Evolutionary conservation across 2,797 vertebrate genomes (phyloP).

Genomic region (Argentina silus): DNA sequence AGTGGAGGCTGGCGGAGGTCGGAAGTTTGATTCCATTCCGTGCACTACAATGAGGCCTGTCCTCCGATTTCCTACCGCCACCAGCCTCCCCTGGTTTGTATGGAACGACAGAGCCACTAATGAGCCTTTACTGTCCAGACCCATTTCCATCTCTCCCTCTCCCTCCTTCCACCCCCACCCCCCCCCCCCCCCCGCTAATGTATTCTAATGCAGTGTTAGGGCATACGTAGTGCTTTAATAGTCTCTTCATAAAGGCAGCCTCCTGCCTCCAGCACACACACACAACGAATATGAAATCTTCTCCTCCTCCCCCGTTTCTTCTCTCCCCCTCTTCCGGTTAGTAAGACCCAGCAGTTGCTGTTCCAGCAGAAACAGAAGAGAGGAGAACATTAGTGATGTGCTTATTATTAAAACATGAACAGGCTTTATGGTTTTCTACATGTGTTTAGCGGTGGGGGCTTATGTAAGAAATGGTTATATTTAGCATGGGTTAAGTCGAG

Average conservation of each 20-base stretch:
- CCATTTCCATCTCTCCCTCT: conserved; percentile 64
- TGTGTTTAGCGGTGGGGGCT: conserved; percentile 49
- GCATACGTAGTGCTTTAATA: conserved; percentile 68
- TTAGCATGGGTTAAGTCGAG: conserved; percentile 59
- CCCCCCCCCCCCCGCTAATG: conserved; percentile 65
- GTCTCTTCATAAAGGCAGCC: conserved; percentile 65
- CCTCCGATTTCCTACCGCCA: no score
- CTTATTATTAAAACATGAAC: conserved; percentile 70
- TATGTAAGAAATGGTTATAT: conserved; percentile 58
- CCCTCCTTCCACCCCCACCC: no score
- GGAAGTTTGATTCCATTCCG: no score
- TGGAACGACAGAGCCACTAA: conserved; percentile 52
- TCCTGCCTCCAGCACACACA: conserved; percentile 36
- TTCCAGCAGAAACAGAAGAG: conserved; percentile 36
- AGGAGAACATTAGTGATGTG: conserved; percentile 50
- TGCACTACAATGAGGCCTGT: no score
- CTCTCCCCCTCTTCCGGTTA: conserved; percentile 4
- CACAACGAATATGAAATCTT: conserved; percentile 13
- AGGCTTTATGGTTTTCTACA: conserved; percentile 57
- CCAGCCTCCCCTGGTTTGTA: conserved; percentile 10
- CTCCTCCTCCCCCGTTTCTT: neutral
- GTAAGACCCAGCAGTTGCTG: conserved; percentile 30
- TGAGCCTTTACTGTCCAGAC: conserved; percentile 66
- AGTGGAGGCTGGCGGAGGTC: no score
- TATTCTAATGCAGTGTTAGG: conserved; percentile 68